A percentile compares a stretch with the other conserved stretches of the same genome.
phyloP scores from a whole-genome alignment of 2,797 vertebrate genomes.

The Aeoliscus strigatus region DNA sequence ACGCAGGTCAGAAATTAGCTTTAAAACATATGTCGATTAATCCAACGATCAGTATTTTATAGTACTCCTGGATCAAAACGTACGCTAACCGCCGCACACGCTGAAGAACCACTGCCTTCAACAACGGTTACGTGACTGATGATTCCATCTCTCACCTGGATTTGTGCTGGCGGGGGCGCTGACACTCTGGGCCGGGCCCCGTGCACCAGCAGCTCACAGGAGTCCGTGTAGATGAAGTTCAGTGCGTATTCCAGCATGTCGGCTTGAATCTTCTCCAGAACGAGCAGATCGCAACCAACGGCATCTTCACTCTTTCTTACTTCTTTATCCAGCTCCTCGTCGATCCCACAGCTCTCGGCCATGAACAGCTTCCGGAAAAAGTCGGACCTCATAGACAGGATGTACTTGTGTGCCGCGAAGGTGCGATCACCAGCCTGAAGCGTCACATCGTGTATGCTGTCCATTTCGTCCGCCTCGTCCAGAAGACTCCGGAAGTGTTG shows the following conservation, averaged over 20 bases:
- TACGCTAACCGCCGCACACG: too few relatives aligned
- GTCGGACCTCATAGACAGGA: slow-evolving; percentile 85
- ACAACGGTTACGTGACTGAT: too few relatives aligned
- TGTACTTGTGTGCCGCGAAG: slow-evolving; percentile 89
- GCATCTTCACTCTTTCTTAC: slow-evolving; percentile 82
- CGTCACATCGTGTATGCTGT: slow-evolving; percentile 92
- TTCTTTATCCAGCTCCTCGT: slow-evolving; percentile 60
- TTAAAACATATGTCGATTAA: too few relatives aligned
- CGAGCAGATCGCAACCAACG: slow-evolving; percentile 85
- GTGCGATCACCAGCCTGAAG: slow-evolving; percentile 86
- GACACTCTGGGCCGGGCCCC: slow-evolving; percentile 76
- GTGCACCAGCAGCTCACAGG: slow-evolving; percentile 86
- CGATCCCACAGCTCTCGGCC: slow-evolving; percentile 53
- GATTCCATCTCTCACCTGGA: slow-evolving; percentile 33
- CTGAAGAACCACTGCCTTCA: too few relatives aligned
- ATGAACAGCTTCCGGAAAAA: slow-evolving; percentile 86
- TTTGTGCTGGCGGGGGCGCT: slow-evolving; percentile 23
- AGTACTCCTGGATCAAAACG: too few relatives aligned
- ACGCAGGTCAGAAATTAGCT: too few relatives aligned
- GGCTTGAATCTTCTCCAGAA: slow-evolving; percentile 84
- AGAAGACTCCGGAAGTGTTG: slow-evolving; percentile 85
- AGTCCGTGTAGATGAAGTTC: slow-evolving; percentile 91
- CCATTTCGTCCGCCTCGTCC: slow-evolving; percentile 86
- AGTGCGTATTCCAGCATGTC: slow-evolving; percentile 85
- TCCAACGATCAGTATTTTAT: too few relatives aligned